A percentile compares a stretch with the other conserved stretches of the same genome.
Conservation (phyloP, 2,113 vertebrate species). For the Megaptera novaeangliae region DNA sequence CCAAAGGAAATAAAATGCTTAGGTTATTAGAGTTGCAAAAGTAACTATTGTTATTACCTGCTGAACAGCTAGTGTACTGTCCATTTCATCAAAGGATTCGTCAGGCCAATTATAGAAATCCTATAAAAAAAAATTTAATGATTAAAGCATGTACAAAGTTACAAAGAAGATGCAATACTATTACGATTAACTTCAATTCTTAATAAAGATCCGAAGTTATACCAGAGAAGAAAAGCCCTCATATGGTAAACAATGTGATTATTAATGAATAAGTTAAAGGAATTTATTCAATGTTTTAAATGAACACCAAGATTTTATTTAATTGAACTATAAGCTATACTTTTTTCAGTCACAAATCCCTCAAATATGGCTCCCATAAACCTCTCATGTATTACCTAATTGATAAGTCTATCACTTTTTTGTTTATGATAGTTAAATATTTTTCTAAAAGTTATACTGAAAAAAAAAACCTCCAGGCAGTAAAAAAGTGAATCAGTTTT, state of each 20-base stretch:
- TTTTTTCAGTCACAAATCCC: background rate
- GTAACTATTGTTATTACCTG: conserved; percentile 84
- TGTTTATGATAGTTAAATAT: background rate
- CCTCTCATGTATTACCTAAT: background rate
- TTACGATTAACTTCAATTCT: conserved; percentile 29
- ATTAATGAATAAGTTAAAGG: background rate
- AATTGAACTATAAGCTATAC: background rate
- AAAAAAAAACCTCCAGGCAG: background rate
- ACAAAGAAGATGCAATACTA: background rate
- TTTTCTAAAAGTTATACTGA: background rate
- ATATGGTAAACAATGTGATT: background rate
- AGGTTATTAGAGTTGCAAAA: background rate
- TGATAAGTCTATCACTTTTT: background rate
- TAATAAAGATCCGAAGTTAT: background rate
- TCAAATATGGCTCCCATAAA: conserved; percentile 17
- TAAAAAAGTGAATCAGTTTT: conserved; percentile 24
- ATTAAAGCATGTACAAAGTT: conserved; percentile 49
- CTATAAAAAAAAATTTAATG: conserved; percentile 75
- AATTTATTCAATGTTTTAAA: conserved; percentile 8
- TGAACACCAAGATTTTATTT: conserved; percentile 33
- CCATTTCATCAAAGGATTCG: conserved; percentile 99
- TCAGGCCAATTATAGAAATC: conserved; percentile 99
- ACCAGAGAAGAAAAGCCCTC: background rate
- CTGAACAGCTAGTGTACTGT: conserved; percentile 97
- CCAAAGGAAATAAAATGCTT: background rate